A percentile compares a stretch with the other conserved stretches of the same genome.
phyloP scores from a whole-genome alignment of 2,113 vertebrate genomes.

The Clarias magur region DNA sequence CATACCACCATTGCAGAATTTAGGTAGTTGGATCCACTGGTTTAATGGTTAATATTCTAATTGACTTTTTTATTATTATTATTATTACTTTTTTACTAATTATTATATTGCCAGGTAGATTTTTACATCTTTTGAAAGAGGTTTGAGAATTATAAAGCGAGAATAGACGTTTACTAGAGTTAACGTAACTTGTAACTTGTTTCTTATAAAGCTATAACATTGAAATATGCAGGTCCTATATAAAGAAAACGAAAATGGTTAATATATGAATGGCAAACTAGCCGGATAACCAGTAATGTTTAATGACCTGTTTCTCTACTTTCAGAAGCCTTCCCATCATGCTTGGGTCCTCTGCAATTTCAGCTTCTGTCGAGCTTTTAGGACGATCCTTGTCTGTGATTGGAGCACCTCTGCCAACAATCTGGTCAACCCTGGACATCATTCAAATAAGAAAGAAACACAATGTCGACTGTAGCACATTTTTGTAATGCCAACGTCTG shows the following conservation, averaged over 20 bases:
- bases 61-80: no score
- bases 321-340: slow-evolving; percentile 98
- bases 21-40: neutral
- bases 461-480: slow-evolving; percentile 40
- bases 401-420: slow-evolving; percentile 90
- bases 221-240: neutral
- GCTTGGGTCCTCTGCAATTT: slow-evolving; percentile 90
- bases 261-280: neutral
- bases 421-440: slow-evolving; percentile 91
- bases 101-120: neutral
- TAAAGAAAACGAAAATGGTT: neutral
- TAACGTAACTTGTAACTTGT: neutral
- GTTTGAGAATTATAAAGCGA: neutral
- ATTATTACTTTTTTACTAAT: no score
- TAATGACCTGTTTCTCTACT: slow-evolving; percentile 92
- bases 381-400: slow-evolving; percentile 91
- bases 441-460: slow-evolving; percentile 44
- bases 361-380: slow-evolving; percentile 82
- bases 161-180: neutral
- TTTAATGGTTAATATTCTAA: neutral
- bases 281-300: neutral
- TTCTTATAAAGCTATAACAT: neutral
- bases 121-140: neutral
- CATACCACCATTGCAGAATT: neutral
- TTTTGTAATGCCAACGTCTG: neutral